phyloP scores from a whole-genome alignment of 2,113 vertebrate genomes.

The Ciconia stormi region DNA sequence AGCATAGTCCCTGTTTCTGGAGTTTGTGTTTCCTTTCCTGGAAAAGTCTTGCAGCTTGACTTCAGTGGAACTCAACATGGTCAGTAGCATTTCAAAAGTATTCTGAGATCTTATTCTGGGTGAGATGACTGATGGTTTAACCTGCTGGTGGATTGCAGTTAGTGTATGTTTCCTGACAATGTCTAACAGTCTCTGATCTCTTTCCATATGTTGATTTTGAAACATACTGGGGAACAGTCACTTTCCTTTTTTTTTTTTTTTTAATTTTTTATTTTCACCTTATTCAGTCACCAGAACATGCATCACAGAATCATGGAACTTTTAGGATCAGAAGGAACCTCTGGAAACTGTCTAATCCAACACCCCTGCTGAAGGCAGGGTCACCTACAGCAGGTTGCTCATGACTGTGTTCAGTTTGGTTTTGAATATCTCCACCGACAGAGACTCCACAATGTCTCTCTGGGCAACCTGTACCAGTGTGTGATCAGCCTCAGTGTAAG shows the following conservation, averaged over 20 bases:
- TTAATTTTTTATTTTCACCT: background rate
- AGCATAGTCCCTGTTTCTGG: background rate
- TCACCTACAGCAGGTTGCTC: background rate
- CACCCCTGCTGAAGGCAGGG: background rate
- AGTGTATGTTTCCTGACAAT: background rate
- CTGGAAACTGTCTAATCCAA: background rate
- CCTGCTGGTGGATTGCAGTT: background rate
- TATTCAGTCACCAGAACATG: background rate
- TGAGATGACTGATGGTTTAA: background rate
- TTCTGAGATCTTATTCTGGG: background rate
- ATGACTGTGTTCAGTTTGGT: background rate
- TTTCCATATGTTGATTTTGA: background rate
- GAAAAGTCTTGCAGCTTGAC: background rate
- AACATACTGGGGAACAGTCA: background rate
- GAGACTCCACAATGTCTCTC: background rate
- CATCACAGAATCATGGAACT: background rate
- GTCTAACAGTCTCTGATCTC: background rate
- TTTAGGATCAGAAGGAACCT: background rate
- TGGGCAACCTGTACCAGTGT: background rate
- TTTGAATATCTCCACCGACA: background rate
- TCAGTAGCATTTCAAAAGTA: background rate
- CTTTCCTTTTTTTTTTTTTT: background rate
- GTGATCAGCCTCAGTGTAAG: background rate
- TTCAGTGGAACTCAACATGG: background rate
- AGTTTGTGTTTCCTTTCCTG: background rate